Conservation (phyloP, 2,888 invertebrate species). For the Nezara viridula region DNA sequence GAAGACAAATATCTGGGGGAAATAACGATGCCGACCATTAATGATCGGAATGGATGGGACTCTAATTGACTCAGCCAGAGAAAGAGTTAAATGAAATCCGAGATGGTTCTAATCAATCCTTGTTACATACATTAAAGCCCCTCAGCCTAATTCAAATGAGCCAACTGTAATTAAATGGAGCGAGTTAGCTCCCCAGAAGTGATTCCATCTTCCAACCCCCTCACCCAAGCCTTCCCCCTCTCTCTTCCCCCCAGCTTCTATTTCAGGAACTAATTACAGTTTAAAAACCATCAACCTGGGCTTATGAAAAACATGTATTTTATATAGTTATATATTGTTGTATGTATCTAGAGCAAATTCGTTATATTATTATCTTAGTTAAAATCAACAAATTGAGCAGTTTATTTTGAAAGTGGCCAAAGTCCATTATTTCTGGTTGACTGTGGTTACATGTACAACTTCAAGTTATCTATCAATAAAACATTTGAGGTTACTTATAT, state of each 20-base stretch:
- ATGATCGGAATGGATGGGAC: constrained; percentile 14
- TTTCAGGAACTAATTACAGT: constrained; percentile 12
- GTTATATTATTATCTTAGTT: too few relatives aligned
- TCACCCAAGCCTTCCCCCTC: background rate
- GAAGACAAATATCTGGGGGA: background rate
- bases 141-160: constrained; percentile 46
- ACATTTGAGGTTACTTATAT: too few relatives aligned
- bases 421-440: too few relatives aligned
- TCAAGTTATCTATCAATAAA: too few relatives aligned
- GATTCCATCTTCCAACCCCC: constrained; percentile 40
- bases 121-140: constrained; percentile 44
- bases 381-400: too few relatives aligned
- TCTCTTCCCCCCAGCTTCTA: background rate
- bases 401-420: too few relatives aligned
- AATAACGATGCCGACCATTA: background rate
- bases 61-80: constrained; percentile 19
- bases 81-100: constrained; percentile 47
- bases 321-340: background rate
- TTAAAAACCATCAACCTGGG: background rate
- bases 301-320: background rate
- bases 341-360: too few relatives aligned
- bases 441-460: too few relatives aligned
- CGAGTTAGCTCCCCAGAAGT: constrained; percentile 41
- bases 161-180: constrained; percentile 48
- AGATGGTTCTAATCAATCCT: constrained; percentile 45